A percentile compares a stretch with the other conserved stretches of the same genome.
Evolutionary conservation across 2,113 vertebrate genomes (phyloP).

Genomic region (Rhegmatorhina hoffmannsi): DNA sequence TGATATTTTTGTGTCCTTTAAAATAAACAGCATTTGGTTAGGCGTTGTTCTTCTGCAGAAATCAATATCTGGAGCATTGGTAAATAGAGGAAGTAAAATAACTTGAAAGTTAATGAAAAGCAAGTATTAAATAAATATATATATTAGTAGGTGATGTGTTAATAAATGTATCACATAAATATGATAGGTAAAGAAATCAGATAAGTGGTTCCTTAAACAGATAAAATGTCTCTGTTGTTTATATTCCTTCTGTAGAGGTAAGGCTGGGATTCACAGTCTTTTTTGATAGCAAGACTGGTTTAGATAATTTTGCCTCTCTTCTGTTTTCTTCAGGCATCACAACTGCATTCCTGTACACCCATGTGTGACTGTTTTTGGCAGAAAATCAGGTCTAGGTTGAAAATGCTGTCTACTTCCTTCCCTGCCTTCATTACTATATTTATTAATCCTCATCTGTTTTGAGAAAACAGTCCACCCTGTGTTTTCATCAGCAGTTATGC

Average conservation of each 20-base stretch:
- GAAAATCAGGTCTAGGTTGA: background rate
- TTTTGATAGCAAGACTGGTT: background rate
- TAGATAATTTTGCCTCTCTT: conserved; percentile 10
- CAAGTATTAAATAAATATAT: conserved; percentile 21
- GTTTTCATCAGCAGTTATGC: background rate
- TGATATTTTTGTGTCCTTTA: background rate
- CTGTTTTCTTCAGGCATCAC: background rate
- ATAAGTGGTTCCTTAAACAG: conserved; percentile 4
- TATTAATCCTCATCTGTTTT: conserved; percentile 17
- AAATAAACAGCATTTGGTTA: background rate
- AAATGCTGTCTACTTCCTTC: background rate
- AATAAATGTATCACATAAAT: conserved; percentile 32
- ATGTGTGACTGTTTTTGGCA: background rate
- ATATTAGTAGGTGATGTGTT: conserved; percentile 2
- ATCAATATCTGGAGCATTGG: background rate
- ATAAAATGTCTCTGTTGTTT: background rate
- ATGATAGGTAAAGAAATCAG: background rate
- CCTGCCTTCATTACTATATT: background rate
- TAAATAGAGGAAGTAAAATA: background rate
- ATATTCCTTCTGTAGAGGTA: background rate
- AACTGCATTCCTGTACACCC: background rate
- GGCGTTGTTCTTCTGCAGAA: background rate
- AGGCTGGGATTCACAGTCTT: background rate
- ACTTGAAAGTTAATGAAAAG: conserved; percentile 29
- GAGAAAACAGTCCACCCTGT: background rate